A percentile compares a stretch with the other conserved stretches of the same genome.
Conservation (phyloP, 2,888 invertebrate species). For the Thera britannica region DNA sequence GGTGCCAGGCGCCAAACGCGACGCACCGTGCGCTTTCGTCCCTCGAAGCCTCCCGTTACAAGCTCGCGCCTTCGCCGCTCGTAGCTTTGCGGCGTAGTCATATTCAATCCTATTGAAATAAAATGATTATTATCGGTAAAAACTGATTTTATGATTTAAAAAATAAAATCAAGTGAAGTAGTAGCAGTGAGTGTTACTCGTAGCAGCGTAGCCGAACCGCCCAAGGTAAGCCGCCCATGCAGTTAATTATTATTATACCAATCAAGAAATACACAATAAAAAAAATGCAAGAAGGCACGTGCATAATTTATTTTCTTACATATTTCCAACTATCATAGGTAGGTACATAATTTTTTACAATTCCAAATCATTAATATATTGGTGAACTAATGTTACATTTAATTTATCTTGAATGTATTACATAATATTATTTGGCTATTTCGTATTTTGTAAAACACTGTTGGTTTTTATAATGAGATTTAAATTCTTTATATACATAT, state of each 20-base stretch:
- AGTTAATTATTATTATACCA: conserved; percentile 2
- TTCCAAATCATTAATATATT: no score
- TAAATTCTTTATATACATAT: no score
- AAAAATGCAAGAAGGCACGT: no score
- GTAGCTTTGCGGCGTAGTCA: conserved; percentile 37
- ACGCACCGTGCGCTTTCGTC: conserved; percentile 63
- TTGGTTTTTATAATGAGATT: no score
- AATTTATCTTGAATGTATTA: no score
- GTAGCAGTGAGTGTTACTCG: conserved; percentile 67
- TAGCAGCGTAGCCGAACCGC: conserved; percentile 56
- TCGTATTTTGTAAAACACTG: no score
- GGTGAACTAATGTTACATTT: no score
- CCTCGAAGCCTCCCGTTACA: conserved; percentile 61
- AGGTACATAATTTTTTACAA: no score
- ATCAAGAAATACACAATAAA: neutral
- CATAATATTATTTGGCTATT: no score
- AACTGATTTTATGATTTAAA: conserved; percentile 36
- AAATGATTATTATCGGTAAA: conserved; percentile 40
- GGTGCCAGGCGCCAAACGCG: conserved; percentile 79
- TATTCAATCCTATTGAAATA: conserved; percentile 24
- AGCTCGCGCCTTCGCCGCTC: conserved; percentile 43
- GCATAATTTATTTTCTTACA: no score
- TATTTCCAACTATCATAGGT: no score
- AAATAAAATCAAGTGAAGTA: conserved; percentile 39
- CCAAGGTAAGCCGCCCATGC: conserved; percentile 57